phyloP scores from a whole-genome alignment of 1,140 invertebrate genomes.

The Cherax quadricarinatus region DNA sequence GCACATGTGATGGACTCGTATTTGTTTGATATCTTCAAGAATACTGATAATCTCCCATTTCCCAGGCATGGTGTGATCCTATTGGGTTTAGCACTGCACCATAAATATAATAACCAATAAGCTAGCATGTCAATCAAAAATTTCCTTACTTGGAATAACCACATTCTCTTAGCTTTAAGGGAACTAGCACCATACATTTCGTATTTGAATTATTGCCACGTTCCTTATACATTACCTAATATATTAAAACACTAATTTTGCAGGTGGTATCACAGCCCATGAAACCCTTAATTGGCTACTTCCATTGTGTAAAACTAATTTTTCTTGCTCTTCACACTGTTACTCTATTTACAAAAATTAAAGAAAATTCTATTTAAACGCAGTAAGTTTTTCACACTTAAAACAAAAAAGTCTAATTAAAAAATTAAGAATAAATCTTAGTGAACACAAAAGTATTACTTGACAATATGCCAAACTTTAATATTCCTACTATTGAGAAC shows the following conservation, averaged over 20 bases:
- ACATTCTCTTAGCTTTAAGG: too few species aligned
- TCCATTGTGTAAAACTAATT: slow-evolving; percentile 59
- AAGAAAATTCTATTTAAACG: slow-evolving; percentile 7
- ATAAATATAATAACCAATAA: not conserved
- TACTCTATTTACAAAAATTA: slow-evolving; percentile 43
- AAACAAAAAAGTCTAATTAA: not conserved
- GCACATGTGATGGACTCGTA: too few species aligned
- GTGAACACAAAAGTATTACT: not conserved
- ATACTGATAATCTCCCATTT: too few species aligned
- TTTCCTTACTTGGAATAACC: too few species aligned
- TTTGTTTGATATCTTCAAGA: too few species aligned
- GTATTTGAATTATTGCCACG: slow-evolving; percentile 30
- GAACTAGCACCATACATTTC: too few species aligned
- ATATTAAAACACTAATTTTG: slow-evolving; percentile 57
- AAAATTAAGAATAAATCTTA: not conserved
- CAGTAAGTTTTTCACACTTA: slow-evolving; percentile 17
- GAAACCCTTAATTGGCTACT: slow-evolving; percentile 62
- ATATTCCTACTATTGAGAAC: not conserved
- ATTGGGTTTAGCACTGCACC: not conserved
- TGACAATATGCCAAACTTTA: slow-evolving; percentile 59
- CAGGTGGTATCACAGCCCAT: slow-evolving; percentile 70
- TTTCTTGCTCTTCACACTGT: not conserved
- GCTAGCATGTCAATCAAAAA: too few species aligned
- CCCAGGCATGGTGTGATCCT: too few species aligned
- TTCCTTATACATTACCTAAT: slow-evolving; percentile 43